These are phyloP conservation scores for Volucella inanis DNA, from an alignment of 2,888 invertebrate genomes.

Conservation along the genomic window DNA sequence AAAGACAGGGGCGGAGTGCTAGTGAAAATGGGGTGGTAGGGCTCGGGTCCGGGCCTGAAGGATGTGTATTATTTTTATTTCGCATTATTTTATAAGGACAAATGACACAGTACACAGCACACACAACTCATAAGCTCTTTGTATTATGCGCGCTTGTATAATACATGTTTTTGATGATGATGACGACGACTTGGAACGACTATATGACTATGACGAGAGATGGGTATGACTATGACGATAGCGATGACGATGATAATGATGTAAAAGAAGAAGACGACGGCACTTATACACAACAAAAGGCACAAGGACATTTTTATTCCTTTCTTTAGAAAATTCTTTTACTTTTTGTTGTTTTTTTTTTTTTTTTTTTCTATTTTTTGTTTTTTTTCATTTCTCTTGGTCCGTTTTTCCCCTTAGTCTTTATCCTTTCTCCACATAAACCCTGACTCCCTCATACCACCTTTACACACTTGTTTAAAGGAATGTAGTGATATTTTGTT, in stretches of 20 bases:
- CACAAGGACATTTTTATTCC: slow-evolving; percentile 73
- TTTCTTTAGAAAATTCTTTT: slow-evolving; percentile 48
- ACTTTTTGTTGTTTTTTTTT: slow-evolving; percentile 12
- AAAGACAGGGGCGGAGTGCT: neutral
- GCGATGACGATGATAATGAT: slow-evolving; percentile 57
- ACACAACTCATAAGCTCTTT: slow-evolving; percentile 72
- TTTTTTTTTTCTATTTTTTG: slow-evolving; percentile 15
- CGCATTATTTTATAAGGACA: slow-evolving; percentile 75
- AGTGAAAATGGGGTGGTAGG: neutral
- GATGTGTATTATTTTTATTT: slow-evolving; percentile 74
- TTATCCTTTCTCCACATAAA: neutral
- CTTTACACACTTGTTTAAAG: too few relatives aligned
- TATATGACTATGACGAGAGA: slow-evolving; percentile 3
- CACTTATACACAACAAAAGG: slow-evolving; percentile 74
- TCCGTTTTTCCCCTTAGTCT: slow-evolving; percentile 32
- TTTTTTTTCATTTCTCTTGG: neutral
- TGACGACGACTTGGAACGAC: slow-evolving; percentile 47
- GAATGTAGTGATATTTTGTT: slow-evolving; percentile 53
- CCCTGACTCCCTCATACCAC: neutral
- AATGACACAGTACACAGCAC: slow-evolving; percentile 72
- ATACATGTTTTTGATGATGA: slow-evolving; percentile 68
- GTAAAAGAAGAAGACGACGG: slow-evolving; percentile 62
- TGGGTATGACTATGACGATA: slow-evolving; percentile 8
- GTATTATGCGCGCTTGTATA: slow-evolving; percentile 70
- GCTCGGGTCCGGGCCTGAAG: slow-evolving; percentile 9